Base-by-base conservation (phyloP, 1,140 invertebrate species). In the Penaeus chinensis region DNA sequence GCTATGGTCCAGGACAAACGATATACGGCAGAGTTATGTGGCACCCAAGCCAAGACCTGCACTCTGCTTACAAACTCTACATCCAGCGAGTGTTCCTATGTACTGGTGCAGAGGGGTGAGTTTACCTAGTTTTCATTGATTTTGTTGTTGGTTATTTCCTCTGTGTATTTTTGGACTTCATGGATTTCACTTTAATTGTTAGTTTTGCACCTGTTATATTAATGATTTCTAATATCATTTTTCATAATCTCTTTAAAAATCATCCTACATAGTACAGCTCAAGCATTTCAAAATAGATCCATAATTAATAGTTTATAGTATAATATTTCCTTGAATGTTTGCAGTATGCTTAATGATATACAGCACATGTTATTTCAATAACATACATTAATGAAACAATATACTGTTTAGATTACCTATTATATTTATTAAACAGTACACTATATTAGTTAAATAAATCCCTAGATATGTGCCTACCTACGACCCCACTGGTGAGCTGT, bases 11-110 rank as follows among this genome's bases (percentile, higher is more conserved):
- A 90, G 93, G 92, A 77, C 91, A 93, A 76, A 92, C 91, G 16
- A 90, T 93, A 0, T 93, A 92, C 91, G 93, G 93, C 0, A 90
- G 92, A 87, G 93, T 94, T 3, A 89, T 93, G 71, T 94, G 93
- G 93, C 92, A 92, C 88, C 93, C 92, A 66, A 91, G 91, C 66
- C 92, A 94, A 90, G 92, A 93, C 87, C 90, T 93, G 32, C 91
- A 92, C 74, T 89, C 91, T 82, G 92, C 92, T 4, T 94, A 93
- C 89, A 90, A 90, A 81, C 90, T 93, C 11, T 80, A 87, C 62
- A 92, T 94, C 37, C 91, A 93, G 74, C 92, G 93, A 89, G 91
- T 94, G 18, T 93, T 92, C 85, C 82, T 93, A 1, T 94, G 93
- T 90, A 91, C 93, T 89, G 93, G 93, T 90, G 91, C 90, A 84